Percentiles rank a stretch among this genome's conserved stretches.
These are phyloP conservation scores for Eulemur rubriventer DNA, from an alignment of 2,797 vertebrate species.

Conservation along the genomic window DNA sequence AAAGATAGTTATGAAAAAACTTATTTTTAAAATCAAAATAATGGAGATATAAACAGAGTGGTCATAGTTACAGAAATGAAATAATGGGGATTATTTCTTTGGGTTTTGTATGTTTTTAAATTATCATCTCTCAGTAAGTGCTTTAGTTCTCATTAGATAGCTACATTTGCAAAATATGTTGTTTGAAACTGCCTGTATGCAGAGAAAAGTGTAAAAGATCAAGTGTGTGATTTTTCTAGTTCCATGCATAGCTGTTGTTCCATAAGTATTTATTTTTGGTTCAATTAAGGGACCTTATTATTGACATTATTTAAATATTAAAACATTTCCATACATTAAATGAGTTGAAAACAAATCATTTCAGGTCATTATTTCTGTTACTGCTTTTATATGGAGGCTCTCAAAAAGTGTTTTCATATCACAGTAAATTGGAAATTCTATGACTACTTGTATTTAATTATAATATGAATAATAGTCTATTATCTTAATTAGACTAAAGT, in stretches of 20 bases:
- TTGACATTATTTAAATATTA: constrained; percentile 2
- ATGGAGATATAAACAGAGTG: not conserved
- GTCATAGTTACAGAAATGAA: not conserved
- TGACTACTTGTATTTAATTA: not conserved
- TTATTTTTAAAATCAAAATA: not conserved
- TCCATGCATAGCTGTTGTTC: not conserved
- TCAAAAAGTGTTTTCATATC: not conserved
- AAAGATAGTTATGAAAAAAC: not conserved
- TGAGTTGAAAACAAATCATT: not conserved
- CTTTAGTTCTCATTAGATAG: not conserved
- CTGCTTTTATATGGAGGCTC: not conserved
- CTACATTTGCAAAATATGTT: not conserved
- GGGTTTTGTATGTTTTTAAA: not conserved
- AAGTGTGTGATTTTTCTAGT: not conserved
- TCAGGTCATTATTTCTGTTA: not conserved
- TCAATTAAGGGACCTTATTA: not conserved
- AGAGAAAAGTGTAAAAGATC: not conserved
- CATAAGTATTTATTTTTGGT: not conserved
- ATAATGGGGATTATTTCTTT: not conserved
- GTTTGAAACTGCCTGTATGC: not conserved
- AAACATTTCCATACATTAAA: not conserved
- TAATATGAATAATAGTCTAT: not conserved
- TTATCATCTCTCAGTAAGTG: not conserved
- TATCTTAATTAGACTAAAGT: not conserved
- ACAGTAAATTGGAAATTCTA: not conserved